Conservation (phyloP, 2,888 invertebrate genomes). For the Acronicta leporina region DNA sequence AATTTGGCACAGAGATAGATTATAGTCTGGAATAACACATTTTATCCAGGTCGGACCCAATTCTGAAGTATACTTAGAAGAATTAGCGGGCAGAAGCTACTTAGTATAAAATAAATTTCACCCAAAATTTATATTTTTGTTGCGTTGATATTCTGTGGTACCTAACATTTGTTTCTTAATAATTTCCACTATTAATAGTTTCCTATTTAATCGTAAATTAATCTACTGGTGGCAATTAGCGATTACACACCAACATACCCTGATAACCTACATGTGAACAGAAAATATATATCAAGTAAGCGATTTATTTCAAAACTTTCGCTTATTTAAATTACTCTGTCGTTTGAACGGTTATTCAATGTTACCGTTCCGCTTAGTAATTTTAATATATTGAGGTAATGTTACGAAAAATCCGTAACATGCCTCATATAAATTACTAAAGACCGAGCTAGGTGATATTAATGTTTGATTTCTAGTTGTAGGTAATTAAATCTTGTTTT, state of each 20-base stretch:
- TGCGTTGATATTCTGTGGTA: too few species aligned
- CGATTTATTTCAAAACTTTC: slow-evolving; percentile 58
- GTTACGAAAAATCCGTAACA: slow-evolving; percentile 33
- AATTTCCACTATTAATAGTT: not conserved
- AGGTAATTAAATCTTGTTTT: too few species aligned
- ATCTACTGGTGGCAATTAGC: slow-evolving; percentile 32
- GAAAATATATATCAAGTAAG: slow-evolving; percentile 5
- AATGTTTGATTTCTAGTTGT: too few species aligned
- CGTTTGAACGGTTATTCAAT: slow-evolving; percentile 60
- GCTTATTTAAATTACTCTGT: slow-evolving; percentile 67
- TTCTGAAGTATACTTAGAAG: too few species aligned
- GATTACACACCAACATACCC: slow-evolving; percentile 13
- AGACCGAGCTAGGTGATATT: not conserved
- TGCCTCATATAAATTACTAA: slow-evolving; percentile 3
- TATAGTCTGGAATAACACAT: too few species aligned
- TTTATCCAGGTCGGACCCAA: too few species aligned
- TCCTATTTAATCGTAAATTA: slow-evolving; percentile 22
- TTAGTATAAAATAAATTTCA: too few species aligned
- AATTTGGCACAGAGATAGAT: too few species aligned
- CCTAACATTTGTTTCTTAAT: not conserved
- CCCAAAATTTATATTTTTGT: too few species aligned
- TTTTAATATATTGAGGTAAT: slow-evolving; percentile 40
- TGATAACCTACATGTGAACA: slow-evolving; percentile 32
- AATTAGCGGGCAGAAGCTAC: too few species aligned
- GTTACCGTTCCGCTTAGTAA: slow-evolving; percentile 50